phyloP scores from a whole-genome alignment of 1,140 invertebrate species.

The Trichomalopsis sarcophagae region DNA sequence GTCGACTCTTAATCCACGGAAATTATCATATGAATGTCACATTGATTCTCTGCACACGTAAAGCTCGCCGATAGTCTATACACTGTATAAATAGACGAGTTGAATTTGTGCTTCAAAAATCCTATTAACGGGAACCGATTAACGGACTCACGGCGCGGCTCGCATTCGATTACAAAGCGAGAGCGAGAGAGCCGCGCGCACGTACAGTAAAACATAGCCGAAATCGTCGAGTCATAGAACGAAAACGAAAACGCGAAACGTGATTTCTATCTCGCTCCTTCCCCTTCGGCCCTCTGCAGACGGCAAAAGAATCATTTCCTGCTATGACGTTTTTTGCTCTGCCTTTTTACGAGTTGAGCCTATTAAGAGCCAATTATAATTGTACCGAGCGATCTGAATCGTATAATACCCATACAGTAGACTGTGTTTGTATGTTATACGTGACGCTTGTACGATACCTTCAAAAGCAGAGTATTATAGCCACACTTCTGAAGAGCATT shows the following conservation, averaged over 20 bases:
- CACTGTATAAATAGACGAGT: background rate
- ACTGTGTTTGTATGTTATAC: no score
- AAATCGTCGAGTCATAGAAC: conserved; percentile 27
- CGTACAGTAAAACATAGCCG: background rate
- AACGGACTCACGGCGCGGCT: background rate
- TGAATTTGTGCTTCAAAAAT: conserved; percentile 43
- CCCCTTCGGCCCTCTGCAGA: background rate
- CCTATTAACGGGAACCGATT: conserved; percentile 37
- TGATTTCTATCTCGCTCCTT: conserved; percentile 23
- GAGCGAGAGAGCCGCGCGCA: no score
- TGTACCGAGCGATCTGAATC: background rate
- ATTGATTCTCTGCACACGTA: no score
- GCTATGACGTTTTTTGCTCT: conserved; percentile 11
- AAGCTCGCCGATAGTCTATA: background rate
- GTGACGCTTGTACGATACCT: no score
- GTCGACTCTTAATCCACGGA: no score
- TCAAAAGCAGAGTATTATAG: no score
- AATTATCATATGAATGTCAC: no score
- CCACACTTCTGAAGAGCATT: background rate
- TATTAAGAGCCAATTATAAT: conserved; percentile 5
- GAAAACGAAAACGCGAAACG: conserved; percentile 33
- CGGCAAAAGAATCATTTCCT: conserved; percentile 31
- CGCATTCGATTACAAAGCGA: conserved; percentile 6
- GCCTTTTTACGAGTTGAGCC: background rate
- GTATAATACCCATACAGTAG: background rate